Conservation (phyloP, 1,140 invertebrate genomes). For the Sitophilus oryzae region DNA sequence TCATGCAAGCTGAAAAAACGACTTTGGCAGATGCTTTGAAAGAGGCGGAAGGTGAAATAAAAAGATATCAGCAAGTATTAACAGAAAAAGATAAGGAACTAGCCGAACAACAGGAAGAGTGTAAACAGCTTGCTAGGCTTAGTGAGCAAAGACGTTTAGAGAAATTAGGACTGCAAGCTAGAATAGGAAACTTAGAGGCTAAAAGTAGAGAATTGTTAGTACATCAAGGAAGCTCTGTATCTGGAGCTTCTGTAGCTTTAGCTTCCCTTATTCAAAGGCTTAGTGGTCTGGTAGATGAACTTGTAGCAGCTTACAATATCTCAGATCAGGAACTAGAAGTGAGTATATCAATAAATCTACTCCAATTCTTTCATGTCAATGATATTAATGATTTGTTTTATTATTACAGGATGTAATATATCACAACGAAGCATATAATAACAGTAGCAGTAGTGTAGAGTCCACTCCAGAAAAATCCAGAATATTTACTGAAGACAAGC, state of each 20-base stretch:
- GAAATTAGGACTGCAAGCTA: constrained; percentile 59
- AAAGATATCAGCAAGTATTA: constrained; percentile 49
- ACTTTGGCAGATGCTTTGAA: constrained; percentile 65
- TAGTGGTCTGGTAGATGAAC: constrained; percentile 62
- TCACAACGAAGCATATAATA: constrained; percentile 66
- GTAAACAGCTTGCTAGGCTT: constrained; percentile 67
- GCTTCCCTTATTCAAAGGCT: constrained; percentile 63
- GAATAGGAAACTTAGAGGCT: constrained; percentile 56
- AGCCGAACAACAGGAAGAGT: constrained; percentile 61
- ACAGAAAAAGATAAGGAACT: constrained; percentile 53
- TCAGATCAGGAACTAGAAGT: constrained; percentile 71
- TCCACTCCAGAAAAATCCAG: constrained; percentile 53
- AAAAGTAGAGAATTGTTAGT: constrained; percentile 58
- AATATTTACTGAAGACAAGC: constrained; percentile 18
- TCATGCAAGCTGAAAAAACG: constrained; percentile 69
- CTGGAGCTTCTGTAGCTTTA: constrained; percentile 64
- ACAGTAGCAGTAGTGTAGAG: constrained; percentile 54
- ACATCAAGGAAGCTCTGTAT: constrained; percentile 64
- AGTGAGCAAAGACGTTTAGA: constrained; percentile 73
- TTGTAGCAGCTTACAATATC: constrained; percentile 66
- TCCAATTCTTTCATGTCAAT: too few species aligned
- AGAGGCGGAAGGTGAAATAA: constrained; percentile 65
- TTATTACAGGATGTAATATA: constrained; percentile 61
- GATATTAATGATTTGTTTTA: too few species aligned
- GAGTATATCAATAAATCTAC: too few species aligned